Evolutionary conservation across 1,140 invertebrate genomes (phyloP).

Genomic region (Hyles euphorbiae): DNA sequence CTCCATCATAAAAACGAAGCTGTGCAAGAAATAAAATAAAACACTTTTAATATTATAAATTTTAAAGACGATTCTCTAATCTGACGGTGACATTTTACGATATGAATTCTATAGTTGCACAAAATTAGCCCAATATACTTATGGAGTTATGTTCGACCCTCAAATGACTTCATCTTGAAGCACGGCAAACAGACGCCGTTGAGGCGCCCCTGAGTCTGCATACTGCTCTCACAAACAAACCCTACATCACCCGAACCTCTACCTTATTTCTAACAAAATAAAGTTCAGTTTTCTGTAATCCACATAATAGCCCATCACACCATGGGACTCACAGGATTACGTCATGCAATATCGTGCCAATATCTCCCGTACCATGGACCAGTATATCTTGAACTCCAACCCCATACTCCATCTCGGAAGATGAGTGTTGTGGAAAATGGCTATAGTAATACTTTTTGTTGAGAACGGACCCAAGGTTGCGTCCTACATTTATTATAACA

Average conservation of each 20-base stretch:
- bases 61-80: no score
- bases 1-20: no score
- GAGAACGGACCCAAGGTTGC: conserved; percentile 17
- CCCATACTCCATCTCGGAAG: no score
- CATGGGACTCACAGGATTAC: conserved; percentile 14
- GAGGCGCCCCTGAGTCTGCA: conserved; percentile 17
- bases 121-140: no score
- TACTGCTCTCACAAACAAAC: conserved; percentile 6
- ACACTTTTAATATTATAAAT: no score
- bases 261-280: background rate
- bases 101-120: no score
- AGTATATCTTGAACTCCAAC: conserved; percentile 12
- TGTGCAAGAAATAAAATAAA: no score
- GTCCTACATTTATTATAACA: conserved; percentile 8
- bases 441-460: conserved; percentile 11
- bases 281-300: conserved; percentile 2
- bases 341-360: conserved; percentile 15
- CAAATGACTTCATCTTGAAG: background rate
- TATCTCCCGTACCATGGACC: conserved; percentile 6
- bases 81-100: no score
- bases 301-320: background rate
- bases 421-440: conserved; percentile 5
- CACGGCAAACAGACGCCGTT: conserved; percentile 19
- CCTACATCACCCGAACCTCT: background rate
- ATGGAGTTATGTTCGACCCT: no score